Base-by-base conservation (phyloP, 2,797 vertebrate genomes). In the Acanthurus lineatus region DNA sequence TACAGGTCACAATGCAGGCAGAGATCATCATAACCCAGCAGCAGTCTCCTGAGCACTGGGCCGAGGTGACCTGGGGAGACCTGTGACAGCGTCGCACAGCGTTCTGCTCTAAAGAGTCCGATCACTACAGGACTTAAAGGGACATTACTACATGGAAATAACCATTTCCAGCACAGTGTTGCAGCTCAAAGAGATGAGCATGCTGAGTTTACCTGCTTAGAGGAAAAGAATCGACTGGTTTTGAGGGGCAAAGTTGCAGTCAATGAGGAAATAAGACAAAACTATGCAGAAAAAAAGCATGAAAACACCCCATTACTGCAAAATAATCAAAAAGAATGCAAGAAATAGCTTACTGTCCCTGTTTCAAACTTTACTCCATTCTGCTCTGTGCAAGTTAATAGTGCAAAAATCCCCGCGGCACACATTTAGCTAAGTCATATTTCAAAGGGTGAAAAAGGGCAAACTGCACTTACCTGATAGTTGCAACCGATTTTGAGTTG, bases 391-490 rank as follows among this genome's bases (percentile, higher is more conserved):
- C 6, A 42, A 49, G 9, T 42, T 40, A 25, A 51, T 4, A 3
- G 15, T 25, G 40, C 6, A 73, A 71, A 68, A 62, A 47, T 25
- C 25, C 17, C 28, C 52, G 20, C 10, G n/a, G 38, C 15, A 62
- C 25, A 42, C 10, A 10, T 2, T 49, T 40, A 53, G 38, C 8
- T 38, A 64, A 38, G 12, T 20, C 8, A 40, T 17, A 10, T 54
- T 49, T 28, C 5, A 54, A 49, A 9, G 35, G 10, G 5, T 10
- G 59, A 48, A 42, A 49, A 65, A 51, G 11, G 61, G 40, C 5
- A 66, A 0, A 5, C 3, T 45, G 44, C 6, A 84, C 89, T 85
- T 90, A 92, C 92, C 92, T 91, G 89, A 76, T 11, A 1, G n/a
- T 44, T 44, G 44, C 19, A 49, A 25, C 4, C 9, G 0, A 54